Conservation (phyloP, 2,113 vertebrate genomes). For the Poeciliopsis occidentalis region DNA sequence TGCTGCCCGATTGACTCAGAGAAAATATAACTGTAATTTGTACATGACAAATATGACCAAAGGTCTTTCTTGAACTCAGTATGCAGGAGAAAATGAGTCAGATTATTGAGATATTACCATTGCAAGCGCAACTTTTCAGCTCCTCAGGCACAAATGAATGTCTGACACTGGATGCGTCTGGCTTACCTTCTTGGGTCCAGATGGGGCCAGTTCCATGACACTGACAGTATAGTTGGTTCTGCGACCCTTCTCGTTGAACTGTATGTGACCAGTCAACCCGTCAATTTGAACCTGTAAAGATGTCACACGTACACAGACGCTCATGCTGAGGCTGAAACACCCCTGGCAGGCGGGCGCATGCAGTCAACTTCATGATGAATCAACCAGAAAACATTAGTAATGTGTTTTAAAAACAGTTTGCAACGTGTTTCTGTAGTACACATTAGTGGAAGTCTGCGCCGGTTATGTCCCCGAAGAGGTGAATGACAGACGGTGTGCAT, state of each 20-base stretch:
- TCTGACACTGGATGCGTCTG: neutral
- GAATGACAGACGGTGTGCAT: slow-evolving; percentile 58
- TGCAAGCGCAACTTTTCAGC: neutral
- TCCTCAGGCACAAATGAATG: slow-evolving; percentile 1
- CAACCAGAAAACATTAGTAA: slow-evolving; percentile 13
- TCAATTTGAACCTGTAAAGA: slow-evolving; percentile 89
- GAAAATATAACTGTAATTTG: neutral
- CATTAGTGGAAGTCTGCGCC: slow-evolving; percentile 24
- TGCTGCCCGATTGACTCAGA: neutral
- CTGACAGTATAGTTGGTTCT: slow-evolving; percentile 96
- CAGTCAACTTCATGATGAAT: neutral
- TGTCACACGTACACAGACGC: slow-evolving; percentile 17
- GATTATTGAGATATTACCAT: neutral
- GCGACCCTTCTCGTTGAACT: slow-evolving; percentile 97
- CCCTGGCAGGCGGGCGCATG: slow-evolving; percentile 3
- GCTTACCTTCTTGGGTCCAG: slow-evolving; percentile 92
- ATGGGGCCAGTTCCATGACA: slow-evolving; percentile 92
- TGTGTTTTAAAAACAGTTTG: slow-evolving; percentile 19
- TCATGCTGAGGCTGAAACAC: neutral
- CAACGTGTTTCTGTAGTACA: slow-evolving; percentile 36
- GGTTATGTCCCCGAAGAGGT: slow-evolving; percentile 35
- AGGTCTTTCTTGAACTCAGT: neutral
- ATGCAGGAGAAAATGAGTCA: neutral
- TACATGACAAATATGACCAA: too few species aligned
- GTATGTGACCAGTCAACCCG: slow-evolving; percentile 95